Evolutionary conservation across 2,797 vertebrate genomes (phyloP), one percentile per base, ranked within the genome.

Genomic region (Pseudochirops corinnae): DNA sequence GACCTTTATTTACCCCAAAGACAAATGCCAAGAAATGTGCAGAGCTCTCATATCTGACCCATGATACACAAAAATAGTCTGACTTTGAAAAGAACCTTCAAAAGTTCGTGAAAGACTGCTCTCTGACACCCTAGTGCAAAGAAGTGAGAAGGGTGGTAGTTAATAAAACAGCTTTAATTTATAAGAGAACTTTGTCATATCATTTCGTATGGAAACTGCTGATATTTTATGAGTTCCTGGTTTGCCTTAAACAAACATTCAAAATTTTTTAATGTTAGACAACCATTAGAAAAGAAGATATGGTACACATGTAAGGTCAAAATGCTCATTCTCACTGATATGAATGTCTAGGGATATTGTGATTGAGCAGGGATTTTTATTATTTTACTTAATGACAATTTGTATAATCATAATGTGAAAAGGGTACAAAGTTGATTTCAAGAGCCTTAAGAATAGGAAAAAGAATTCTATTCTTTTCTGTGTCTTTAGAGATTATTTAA

Each of bases 41-140:
- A 97, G 87, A 94, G 56, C 94, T 94, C 90, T 60, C 50, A 55
- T 92, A 94, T 96, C 91, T 93, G 91, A 95, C 94, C 94, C 55
- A 29, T 95, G 92, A 55, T 93, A 39, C 53, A 46, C 93, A 95
- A 95, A 93, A 55, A 90, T 95, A 92, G 90, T 9, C 55, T 28
- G n/a, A 82, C 97, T 96, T 90, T 52, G 91, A 91, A 52, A 53
- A 93, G 92, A 93, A 56, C 52, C 55, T 91, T 90, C 28, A 11
- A 90, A 93, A 93, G 55, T 95, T 91, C 87, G 16, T 96, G 91
- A 92, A 96, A 91, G 46, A 95, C 95, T 96, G 52, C 62, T 92
- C 55, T 94, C 58, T 96, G 92, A 95, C 60, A 60, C 55, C 0
- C 39, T 0, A 90, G 90, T 60, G 93, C 94, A 95, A 74, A 94